Evolutionary conservation across 2,888 invertebrate species (phyloP).

Genomic region (Archips xylosteana): DNA sequence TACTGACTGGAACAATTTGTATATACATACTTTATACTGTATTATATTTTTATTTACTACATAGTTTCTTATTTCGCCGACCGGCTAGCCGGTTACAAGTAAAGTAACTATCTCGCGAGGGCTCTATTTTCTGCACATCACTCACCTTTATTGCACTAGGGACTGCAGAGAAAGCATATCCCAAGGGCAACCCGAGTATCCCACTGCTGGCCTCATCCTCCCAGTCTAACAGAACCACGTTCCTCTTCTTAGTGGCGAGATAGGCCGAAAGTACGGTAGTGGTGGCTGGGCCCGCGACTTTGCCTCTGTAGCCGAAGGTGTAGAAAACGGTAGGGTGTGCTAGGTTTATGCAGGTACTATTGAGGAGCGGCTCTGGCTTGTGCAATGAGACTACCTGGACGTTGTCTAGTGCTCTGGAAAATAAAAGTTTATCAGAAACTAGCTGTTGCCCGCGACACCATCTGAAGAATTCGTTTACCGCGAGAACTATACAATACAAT

Average conservation of each 20-base stretch:
- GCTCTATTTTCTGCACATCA: background rate
- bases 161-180: constrained; percentile 70
- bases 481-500: no score
- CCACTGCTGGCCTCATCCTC: constrained; percentile 74
- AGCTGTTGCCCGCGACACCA: no score
- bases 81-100: no score
- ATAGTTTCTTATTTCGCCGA: no score
- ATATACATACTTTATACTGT: no score
- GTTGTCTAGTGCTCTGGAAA: constrained; percentile 63
- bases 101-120: no score
- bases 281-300: constrained; percentile 68
- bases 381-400: constrained; percentile 60
- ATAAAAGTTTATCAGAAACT: background rate
- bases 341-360: constrained; percentile 65
- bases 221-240: constrained; percentile 77
- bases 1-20: no score
- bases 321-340: constrained; percentile 69
- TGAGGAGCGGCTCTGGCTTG: constrained; percentile 52
- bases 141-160: constrained; percentile 74
- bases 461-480: no score
- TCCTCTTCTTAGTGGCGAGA: constrained; percentile 67
- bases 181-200: constrained; percentile 64
- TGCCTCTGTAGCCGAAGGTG: constrained; percentile 77
- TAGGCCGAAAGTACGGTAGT: constrained; percentile 70
- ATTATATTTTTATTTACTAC: no score